Base-by-base conservation (phyloP, 2,113 vertebrate species). In the Mirza zaza region DNA sequence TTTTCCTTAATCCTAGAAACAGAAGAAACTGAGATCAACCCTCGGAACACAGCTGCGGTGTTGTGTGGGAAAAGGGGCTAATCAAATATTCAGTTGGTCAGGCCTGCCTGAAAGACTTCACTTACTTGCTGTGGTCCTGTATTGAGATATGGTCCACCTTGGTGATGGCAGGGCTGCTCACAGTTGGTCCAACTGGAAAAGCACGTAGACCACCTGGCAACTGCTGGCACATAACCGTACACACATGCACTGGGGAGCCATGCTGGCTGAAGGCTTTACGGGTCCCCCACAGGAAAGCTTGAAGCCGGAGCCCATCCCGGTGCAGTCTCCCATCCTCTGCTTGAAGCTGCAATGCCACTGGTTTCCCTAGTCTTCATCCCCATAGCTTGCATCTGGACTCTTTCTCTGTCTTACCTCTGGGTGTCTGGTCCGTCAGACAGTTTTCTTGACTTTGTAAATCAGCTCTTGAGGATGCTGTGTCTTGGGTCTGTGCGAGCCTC, bases 161-260 rank as follows among this genome's bases (percentile, higher is more conserved):
- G 48, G 59, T 61, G 81, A n/a, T 5, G 32, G 70, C 8, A 42
- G 27, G 18, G 39, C 27, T 2, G 27, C 20, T 27, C 25, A 45
- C 0, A 21, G 6, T 50, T 45, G 8, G 32, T 61, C 61, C 71
- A 63, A 17, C 27, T 12, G 42, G 3, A 13, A 55, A 45, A 83
- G 42, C 13, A 20, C 20, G 0, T 4, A 11, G 34, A 21, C n/a
- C 3, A 0, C 67, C 57, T 7, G 23, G 14, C 1, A 18, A 27
- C 25, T 1, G 32, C 29, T 17, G 8, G 15, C 3, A 11, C 13
- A 0, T 15, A 39, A 65, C 18, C 6, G 2, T 11, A 1, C 32
- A 13, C 5, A 42, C n/a, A 65, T 6, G 3, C 18, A 12, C 21
- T 52, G 57, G 9, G 14, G 27, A 8, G 21, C 32, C 3, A 29